phyloP scores from a whole-genome alignment of 2,888 invertebrate genomes.

The Colletes collaris region DNA sequence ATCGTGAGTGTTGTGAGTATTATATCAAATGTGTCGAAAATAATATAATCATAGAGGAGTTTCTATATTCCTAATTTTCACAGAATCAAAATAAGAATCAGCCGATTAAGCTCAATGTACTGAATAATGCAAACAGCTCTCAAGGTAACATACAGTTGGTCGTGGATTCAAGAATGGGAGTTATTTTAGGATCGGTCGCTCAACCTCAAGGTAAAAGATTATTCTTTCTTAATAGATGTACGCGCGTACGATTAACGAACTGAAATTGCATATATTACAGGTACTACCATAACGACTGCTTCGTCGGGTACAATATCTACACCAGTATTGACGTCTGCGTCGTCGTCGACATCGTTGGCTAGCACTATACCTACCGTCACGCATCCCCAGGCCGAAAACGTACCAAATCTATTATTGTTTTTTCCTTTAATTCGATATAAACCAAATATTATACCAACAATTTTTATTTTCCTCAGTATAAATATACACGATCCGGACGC shows the following conservation, averaged over 20 bases:
- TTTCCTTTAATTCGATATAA: not conserved
- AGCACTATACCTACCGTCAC: constrained; percentile 48
- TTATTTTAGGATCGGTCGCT: constrained; percentile 82
- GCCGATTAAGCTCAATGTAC: constrained; percentile 78
- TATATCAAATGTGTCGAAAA: not conserved
- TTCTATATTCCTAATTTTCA: constrained; percentile 25
- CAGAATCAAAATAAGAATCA: constrained; percentile 74
- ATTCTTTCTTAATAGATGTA: not conserved
- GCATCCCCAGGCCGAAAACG: constrained; percentile 70
- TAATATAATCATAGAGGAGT: not conserved
- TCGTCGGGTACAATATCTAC: constrained; percentile 59
- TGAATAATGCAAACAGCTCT: constrained; percentile 74
- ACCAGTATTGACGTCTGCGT: constrained; percentile 53
- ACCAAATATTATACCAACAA: not conserved
- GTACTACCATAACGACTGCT: constrained; percentile 61
- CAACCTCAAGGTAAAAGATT: constrained; percentile 65
- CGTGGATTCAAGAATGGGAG: constrained; percentile 84
- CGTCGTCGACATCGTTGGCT: constrained; percentile 55
- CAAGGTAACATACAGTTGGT: constrained; percentile 83
- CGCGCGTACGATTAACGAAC: not conserved
- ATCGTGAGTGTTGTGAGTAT: constrained; percentile 75
- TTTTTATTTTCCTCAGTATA: constrained; percentile 66
- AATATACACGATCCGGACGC: constrained; percentile 72
- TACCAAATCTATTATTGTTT: constrained; percentile 43
- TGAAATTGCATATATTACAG: constrained; percentile 28